phyloP scores from a whole-genome alignment of 64 coral and sea anemone genomes.

The Porites australiensis region DNA sequence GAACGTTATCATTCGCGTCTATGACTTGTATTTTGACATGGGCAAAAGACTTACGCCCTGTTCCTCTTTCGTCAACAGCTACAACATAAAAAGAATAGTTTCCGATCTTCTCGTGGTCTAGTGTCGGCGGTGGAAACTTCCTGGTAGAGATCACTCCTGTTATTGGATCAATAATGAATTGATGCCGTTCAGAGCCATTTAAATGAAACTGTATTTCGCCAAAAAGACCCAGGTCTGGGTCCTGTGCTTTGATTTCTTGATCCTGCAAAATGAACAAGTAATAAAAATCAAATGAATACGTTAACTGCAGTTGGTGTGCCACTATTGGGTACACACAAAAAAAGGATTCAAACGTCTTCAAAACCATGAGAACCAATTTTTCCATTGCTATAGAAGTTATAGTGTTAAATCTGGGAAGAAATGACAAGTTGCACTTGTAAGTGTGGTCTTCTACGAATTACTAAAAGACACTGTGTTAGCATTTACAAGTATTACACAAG shows the following conservation, averaged over 20 bases:
- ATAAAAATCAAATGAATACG: no score
- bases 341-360: no score
- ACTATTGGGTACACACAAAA: no score
- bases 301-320: no score
- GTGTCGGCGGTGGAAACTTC: constrained; percentile 52
- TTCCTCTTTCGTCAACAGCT: constrained; percentile 76
- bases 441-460: no score
- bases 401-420: no score
- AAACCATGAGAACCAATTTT: no score
- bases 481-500: no score
- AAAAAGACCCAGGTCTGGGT: constrained; percentile 73
- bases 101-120: constrained; percentile 79
- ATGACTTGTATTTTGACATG: constrained; percentile 64
- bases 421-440: no score
- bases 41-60: constrained; percentile 54
- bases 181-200: constrained; percentile 66
- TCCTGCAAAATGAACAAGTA: not conserved
- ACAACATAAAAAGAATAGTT: constrained; percentile 94
- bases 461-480: no score
- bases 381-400: no score
- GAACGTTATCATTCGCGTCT: constrained; percentile 92
- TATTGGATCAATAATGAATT: constrained; percentile 78
- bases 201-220: constrained; percentile 73
- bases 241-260: constrained; percentile 59
- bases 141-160: constrained; percentile 79